Base-by-base conservation (phyloP, 2,888 invertebrate species). In the Morpho helenor region DNA sequence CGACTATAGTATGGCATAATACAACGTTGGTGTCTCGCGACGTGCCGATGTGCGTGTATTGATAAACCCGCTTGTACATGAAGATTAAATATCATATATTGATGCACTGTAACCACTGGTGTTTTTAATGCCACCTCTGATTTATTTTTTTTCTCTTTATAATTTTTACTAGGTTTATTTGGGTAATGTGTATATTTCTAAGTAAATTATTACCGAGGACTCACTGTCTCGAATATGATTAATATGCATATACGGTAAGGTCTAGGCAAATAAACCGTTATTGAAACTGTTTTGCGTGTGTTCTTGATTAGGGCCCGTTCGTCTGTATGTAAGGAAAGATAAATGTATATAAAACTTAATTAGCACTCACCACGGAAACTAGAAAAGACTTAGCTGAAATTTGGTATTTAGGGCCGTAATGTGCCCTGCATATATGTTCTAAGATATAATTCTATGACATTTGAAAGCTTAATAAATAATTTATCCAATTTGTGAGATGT, bases 21-120 rank as follows among this genome's bases (percentile, higher is more conserved):
- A 87, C 79, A 80, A 83, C 83, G 80, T 84, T 81, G 71, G 77
- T 84, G 31, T 84, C 83, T 70, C 70, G 78, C 77, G 72, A 69
- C 77, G 77, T 76, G 84, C 78, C 80, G 82, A 82, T 76, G 76
- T 84, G 86, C 81, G 86, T 88, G 89, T 90, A 90, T 86, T 93
- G 91, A 92, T 92, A 92, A 92, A 93, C 85, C 93, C 93, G 93
- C 94, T 94, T 94, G 93, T 93, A 94, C 92, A 93, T 93, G 93
- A 93, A 93, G 92, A 93, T 93, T 93, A 93, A 92, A 93, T 93
- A 93, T 93, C 91, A 92, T 93, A 93, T 93, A 93, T 93, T 93
- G 93, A 94, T 93, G 93, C 94, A 94, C 93, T 93, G 92, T 92
- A 87, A 75, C 78, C 77, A 76, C 82, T 86, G 87, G 87, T 86